phyloP scores from a whole-genome alignment of 2,888 invertebrate species.

The Lottia gigantea region DNA sequence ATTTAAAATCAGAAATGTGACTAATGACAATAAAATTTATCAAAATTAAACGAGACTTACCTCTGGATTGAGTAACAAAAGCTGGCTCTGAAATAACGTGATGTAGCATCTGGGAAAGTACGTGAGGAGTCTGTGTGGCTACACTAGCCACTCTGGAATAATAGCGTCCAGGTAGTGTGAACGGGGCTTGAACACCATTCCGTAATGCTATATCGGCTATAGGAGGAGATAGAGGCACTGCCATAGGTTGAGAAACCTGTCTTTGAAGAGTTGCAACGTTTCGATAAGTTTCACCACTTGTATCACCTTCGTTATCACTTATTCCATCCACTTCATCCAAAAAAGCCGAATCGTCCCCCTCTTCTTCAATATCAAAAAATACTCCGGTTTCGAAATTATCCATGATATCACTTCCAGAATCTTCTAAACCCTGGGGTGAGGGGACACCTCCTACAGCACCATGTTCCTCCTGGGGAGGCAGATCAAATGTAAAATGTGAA shows the following conservation, averaged over 20 bases:
- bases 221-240: neutral
- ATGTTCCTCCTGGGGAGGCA: neutral
- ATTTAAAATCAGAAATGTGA: too few species aligned
- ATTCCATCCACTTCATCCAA: slow-evolving; percentile 3
- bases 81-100: slow-evolving; percentile 29
- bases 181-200: neutral
- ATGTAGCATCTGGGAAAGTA: slow-evolving; percentile 39
- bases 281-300: neutral
- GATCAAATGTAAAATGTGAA: slow-evolving; percentile 46
- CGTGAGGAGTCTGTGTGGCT: slow-evolving; percentile 55
- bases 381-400: slow-evolving; percentile 12
- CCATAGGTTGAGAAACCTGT: neutral
- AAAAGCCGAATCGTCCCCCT: slow-evolving; percentile 26
- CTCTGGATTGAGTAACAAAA: neutral
- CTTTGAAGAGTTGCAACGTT: neutral
- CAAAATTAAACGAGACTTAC: neutral
- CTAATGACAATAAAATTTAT: too few species aligned
- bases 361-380: slow-evolving; percentile 24
- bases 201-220: neutral
- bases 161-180: neutral
- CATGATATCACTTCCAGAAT: neutral
- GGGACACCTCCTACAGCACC: slow-evolving; percentile 15
- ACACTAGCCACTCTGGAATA: neutral
- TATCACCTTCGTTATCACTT: neutral
- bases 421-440: neutral